Percentiles rank a stretch among this genome's conserved stretches.
phyloP scores from a whole-genome alignment of 2,888 invertebrate species.

The Cistogaster globosa region DNA sequence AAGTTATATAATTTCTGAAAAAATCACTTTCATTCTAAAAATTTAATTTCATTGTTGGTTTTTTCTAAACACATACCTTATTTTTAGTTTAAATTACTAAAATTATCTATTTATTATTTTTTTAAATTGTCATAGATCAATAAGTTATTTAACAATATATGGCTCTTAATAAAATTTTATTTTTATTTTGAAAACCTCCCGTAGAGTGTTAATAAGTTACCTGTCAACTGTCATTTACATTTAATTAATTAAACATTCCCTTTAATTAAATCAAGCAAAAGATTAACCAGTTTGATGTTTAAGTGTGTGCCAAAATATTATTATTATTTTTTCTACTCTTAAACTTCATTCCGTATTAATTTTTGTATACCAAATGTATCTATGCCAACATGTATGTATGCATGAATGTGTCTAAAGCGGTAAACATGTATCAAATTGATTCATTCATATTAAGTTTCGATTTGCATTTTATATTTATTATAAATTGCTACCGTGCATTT shows the following conservation, averaged over 20 bases:
- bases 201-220: conserved; percentile 6
- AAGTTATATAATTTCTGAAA: too few relatives aligned
- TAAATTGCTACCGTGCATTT: conserved; percentile 29
- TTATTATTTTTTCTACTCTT: not conserved
- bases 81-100: too few relatives aligned
- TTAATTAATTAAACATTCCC: conserved; percentile 45
- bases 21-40: too few relatives aligned
- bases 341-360: not conserved
- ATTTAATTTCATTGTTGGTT: too few relatives aligned
- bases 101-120: too few relatives aligned
- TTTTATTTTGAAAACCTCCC: not conserved
- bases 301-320: not conserved
- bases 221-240: conserved; percentile 25
- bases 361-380: not conserved
- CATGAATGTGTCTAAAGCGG: not conserved
- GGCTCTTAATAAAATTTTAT: too few relatives aligned
- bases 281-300: not conserved
- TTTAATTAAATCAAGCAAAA: conserved; percentile 40
- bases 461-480: conserved; percentile 10
- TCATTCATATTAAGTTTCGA: conserved; percentile 16
- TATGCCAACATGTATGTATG: not conserved
- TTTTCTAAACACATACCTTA: too few relatives aligned
- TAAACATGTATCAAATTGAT: not conserved
- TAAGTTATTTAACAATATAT: too few relatives aligned
- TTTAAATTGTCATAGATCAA: too few relatives aligned